phyloP scores from a whole-genome alignment of 2,113 vertebrate genomes.

The Sorex araneus region DNA sequence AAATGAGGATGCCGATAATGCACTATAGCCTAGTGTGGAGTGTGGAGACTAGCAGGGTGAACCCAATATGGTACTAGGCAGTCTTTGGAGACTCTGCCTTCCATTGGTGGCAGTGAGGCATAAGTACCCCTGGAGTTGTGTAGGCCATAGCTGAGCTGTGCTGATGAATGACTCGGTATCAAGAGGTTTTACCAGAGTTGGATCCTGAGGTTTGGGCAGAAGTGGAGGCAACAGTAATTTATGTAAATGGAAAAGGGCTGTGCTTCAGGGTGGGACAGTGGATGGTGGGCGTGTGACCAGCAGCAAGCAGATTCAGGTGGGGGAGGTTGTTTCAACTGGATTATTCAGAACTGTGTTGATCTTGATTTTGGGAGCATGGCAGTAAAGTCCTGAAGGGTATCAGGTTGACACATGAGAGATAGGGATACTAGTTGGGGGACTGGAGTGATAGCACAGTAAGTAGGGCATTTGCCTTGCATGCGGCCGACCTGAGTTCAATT shows the following conservation, averaged over 20 bases:
- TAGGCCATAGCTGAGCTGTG: background rate
- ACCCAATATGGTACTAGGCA: background rate
- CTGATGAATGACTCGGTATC: background rate
- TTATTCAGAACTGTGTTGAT: background rate
- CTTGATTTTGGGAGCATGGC: conserved; percentile 4
- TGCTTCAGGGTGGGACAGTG: background rate
- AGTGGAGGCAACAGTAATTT: background rate
- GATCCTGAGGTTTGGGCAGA: background rate
- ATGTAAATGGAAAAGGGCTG: background rate
- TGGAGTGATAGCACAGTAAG: too few species aligned
- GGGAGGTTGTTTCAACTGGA: background rate
- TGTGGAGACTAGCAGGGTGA: conserved; percentile 12
- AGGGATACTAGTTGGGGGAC: background rate
- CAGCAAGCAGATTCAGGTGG: background rate
- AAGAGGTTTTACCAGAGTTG: background rate
- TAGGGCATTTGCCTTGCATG: too few species aligned
- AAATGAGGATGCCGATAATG: conserved; percentile 17
- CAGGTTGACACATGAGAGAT: background rate
- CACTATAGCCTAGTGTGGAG: background rate
- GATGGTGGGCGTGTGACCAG: rapidly evolving
- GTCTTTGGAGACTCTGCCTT: background rate
- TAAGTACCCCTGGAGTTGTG: background rate
- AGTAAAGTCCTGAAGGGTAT: background rate
- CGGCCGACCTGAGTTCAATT: too few species aligned
- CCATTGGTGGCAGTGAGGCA: background rate